phyloP scores from a whole-genome alignment of 2,113 vertebrate genomes.

The Aegotheles bennettii region DNA sequence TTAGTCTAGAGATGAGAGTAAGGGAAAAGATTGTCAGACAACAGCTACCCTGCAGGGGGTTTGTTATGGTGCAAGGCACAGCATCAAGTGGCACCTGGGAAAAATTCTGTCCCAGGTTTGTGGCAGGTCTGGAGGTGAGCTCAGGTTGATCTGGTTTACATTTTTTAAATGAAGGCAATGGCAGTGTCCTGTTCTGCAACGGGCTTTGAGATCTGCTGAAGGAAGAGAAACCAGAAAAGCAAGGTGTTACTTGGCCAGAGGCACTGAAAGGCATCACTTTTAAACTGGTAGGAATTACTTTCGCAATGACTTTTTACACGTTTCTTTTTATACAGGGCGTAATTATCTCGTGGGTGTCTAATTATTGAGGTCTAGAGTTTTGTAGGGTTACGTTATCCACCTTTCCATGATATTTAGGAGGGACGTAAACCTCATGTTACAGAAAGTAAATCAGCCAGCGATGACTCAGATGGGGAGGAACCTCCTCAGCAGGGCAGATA shows the following conservation, averaged over 20 bases:
- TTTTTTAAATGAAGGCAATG: not conserved
- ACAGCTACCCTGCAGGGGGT: not conserved
- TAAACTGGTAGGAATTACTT: not conserved
- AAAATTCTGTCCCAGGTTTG: not conserved
- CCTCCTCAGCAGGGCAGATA: not conserved
- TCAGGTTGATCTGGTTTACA: not conserved
- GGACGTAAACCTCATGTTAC: not conserved
- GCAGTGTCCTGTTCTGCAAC: not conserved
- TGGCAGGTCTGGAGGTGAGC: not conserved
- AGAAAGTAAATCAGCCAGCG: not conserved
- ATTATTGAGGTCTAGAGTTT: constrained; percentile 6
- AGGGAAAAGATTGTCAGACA: no score
- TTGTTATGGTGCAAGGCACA: not conserved
- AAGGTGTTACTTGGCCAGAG: not conserved
- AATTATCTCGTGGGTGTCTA: constrained; percentile 40
- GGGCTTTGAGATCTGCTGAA: not conserved
- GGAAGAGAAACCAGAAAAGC: not conserved
- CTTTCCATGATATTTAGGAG: constrained; percentile 10
- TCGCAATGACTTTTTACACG: not conserved
- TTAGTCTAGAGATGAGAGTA: not conserved
- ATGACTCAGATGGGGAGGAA: not conserved
- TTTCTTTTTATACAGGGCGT: not conserved
- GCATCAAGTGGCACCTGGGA: not conserved
- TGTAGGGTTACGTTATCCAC: not conserved
- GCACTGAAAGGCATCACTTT: not conserved